Evolutionary conservation across 1,140 invertebrate genomes (phyloP), one percentile per base, ranked within the genome.

Genomic region (Sycobia sp.): DNA sequence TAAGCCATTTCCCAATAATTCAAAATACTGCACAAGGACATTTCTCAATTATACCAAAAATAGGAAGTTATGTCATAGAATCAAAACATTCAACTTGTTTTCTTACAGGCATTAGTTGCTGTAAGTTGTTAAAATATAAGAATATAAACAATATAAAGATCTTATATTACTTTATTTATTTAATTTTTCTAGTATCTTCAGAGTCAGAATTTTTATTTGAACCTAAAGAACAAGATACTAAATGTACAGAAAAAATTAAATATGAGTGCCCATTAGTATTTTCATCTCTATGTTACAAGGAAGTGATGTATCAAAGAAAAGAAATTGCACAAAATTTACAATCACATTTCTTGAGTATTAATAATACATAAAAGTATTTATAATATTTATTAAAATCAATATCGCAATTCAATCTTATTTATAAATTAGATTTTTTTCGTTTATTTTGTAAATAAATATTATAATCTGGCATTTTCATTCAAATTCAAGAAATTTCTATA

Each of bases 11-110:
- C 73, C 88, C 89, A 0, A 82, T 84, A 65, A 81, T 89, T 62
- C 69, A 80, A 65, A 88, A 88, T 69, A 70, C 69, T 14, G 86
- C 82, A 3, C 71, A 79, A 36, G 89, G 83, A 0, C 80, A 87
- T 68, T 90, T 84, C 70, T 80, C 84, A 41, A 76, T 90, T 3
- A 86, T 78, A 69, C 82, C 81, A 54, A 78, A 74, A 65, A 73
- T 69, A 47, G 74, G 72, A 63, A 80, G 70, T 44, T 80, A 68
- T 76, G 69, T 82, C 8, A 87, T 90, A n/a, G 75, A 80, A 66
- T 90, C 89, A 0, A 76, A 73, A 7, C 89, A 90, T 68, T 70
- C 72, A 10, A 89, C 88, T 1, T 91, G 89, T 70, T 86, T 89
- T 63, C 81, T 87, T 7, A 65, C 69, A 10, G 80, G 80, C 43